Conservation (phyloP, 2,888 invertebrate genomes). For the Leucophenga maculata region DNA sequence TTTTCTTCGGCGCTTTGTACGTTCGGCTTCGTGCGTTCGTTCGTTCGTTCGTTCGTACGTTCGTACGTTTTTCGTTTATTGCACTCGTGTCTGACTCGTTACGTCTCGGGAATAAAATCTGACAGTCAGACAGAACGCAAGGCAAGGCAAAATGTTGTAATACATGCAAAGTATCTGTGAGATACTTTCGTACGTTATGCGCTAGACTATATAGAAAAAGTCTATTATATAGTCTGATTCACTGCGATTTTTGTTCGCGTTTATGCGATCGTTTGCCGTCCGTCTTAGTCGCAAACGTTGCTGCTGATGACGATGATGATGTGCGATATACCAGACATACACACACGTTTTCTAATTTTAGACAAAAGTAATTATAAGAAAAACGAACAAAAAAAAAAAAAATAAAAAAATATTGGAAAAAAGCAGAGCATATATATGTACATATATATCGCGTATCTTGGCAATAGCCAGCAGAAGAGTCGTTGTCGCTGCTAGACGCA, state of each 20-base stretch:
- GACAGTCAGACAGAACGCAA: too few relatives aligned
- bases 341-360: slow-evolving; percentile 73
- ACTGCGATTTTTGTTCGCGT: slow-evolving; percentile 25
- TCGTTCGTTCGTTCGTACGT: too few relatives aligned
- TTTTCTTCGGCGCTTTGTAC: too few relatives aligned
- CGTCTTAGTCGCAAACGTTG: slow-evolving; percentile 13
- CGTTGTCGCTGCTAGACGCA: slow-evolving; percentile 33
- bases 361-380: slow-evolving; percentile 72
- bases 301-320: slow-evolving; percentile 51
- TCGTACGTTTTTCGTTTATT: slow-evolving; percentile 30
- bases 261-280: slow-evolving; percentile 47
- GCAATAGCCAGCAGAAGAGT: not conserved
- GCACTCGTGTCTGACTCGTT: slow-evolving; percentile 25
- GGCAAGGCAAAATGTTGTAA: slow-evolving; percentile 42
- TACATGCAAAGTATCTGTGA: slow-evolving; percentile 44
- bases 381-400: slow-evolving; percentile 46
- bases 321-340: slow-evolving; percentile 68
- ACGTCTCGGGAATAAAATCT: too few relatives aligned
- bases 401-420: not conserved
- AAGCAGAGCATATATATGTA: slow-evolving; percentile 63
- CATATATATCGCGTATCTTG: slow-evolving; percentile 25
- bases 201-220: not conserved
- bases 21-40: slow-evolving; percentile 21
- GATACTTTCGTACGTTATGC: slow-evolving; percentile 45
- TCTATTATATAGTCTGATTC: not conserved